Evolutionary conservation across 1,140 invertebrate species (phyloP), one percentile per base, ranked within the genome.

Genomic region (Dreissena polymorpha): DNA sequence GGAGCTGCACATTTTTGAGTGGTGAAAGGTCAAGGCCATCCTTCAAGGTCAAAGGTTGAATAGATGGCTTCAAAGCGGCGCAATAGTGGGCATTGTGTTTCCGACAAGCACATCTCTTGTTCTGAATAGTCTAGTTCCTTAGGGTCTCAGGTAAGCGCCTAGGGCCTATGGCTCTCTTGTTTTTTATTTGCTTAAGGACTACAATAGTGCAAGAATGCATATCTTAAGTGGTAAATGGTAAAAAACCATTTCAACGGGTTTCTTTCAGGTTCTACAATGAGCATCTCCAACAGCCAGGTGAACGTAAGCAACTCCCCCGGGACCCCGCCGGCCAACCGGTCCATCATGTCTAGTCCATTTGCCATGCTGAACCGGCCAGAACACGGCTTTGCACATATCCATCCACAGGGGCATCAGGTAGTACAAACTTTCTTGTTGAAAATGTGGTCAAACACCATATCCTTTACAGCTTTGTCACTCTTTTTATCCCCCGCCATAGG

Each of bases 371-470:
- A 88, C 51, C 85, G 92, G 92, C 94, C 95, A 86, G 96, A 95
- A 93, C 97, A 97, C 92, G 96, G 95, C 51, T 97, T 97, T 93
- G 96, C 97, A 93, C 97, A 97, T 93, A 97, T 97, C 94, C 97
- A 98, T 91, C 95, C 96, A 82, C 97, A 98, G 93, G 95, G 96
- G 87, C 96, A 97, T 92, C 97, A 98, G 95, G 97, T 98, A 78
- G 14, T 3, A 25, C 10, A 6, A n/a, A 39, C 49, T 39, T 49
- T 39, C 5, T 70, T 39, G 6, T 39, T 70, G 16, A 39, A 39
- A 10, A 3, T 68, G 5, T 25, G 14, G 5, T 1, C 25, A n/a
- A 16, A 8, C 25, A 23, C 14, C 21, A 5, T 2, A 21, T 5
- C 14, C 65, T 16, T 68, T 6, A 27, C 5, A 6, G 18, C 60